phyloP scores from a whole-genome alignment of 2,888 invertebrate genomes.

The Timema cristinae region DNA sequence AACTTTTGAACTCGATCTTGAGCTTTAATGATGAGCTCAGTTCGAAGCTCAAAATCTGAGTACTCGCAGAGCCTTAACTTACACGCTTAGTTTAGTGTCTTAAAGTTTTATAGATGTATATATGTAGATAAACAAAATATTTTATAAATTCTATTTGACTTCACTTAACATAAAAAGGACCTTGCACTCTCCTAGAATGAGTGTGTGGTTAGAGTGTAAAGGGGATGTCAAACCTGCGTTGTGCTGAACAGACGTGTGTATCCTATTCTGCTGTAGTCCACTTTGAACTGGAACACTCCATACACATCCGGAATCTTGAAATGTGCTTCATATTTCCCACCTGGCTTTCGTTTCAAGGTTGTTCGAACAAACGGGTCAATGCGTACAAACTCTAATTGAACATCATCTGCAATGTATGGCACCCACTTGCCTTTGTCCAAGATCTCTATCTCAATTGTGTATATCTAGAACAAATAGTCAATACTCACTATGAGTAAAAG shows the following conservation, averaged over 20 bases:
- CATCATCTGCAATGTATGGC: conserved; percentile 85
- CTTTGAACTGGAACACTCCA: conserved; percentile 98
- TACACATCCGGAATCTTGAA: conserved; percentile 98
- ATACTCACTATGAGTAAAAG: too few relatives aligned
- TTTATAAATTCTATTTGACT: background rate
- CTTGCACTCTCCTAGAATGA: background rate
- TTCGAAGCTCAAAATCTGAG: too few relatives aligned
- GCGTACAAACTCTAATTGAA: conserved; percentile 97
- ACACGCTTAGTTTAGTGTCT: too few relatives aligned
- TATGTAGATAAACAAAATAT: too few relatives aligned
- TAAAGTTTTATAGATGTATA: too few relatives aligned
- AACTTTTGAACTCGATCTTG: too few relatives aligned
- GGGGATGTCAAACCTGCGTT: conserved; percentile 67
- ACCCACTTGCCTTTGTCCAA: conserved; percentile 75
- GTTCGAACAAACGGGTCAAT: conserved; percentile 98
- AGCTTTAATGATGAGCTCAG: too few relatives aligned
- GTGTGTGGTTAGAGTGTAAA: background rate
- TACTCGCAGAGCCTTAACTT: too few relatives aligned
- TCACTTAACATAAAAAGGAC: background rate
- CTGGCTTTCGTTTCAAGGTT: conserved; percentile 64
- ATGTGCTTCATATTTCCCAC: conserved; percentile 78
- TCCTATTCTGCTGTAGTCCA: conserved; percentile 94
- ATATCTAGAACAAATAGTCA: conserved; percentile 59
- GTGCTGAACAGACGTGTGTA: conserved; percentile 90
- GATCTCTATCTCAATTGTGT: conserved; percentile 88